A percentile compares a stretch with the other conserved stretches of the same genome.
Evolutionary conservation across 2,888 invertebrate genomes (phyloP).

Genomic region (Rotaria sp.): DNA sequence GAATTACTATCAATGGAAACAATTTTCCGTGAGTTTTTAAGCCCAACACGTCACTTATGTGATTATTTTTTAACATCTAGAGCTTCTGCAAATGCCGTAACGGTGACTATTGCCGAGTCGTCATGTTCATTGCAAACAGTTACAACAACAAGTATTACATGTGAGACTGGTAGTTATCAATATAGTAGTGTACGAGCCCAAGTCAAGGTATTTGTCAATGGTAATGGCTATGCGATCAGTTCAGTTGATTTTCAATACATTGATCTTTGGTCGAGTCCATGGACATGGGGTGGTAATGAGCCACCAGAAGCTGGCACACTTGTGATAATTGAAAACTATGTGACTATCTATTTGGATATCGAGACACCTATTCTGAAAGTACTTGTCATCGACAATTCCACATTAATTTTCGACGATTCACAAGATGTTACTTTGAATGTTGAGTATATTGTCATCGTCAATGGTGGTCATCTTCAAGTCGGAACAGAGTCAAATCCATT

Average conservation of each 20-base stretch:
- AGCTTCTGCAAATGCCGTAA: not conserved
- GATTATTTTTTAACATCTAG: not conserved
- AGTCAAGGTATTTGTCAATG: not conserved
- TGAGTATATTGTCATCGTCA: constrained; percentile 41
- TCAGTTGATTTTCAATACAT: constrained; percentile 47
- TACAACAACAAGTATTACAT: constrained; percentile 5
- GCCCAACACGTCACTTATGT: too few relatives aligned
- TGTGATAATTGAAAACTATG: constrained; percentile 48
- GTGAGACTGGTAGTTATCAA: constrained; percentile 27
- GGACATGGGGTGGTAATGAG: constrained; percentile 47
- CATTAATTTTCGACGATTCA: constrained; percentile 41
- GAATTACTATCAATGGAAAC: constrained; percentile 28
- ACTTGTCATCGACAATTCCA: constrained; percentile 49
- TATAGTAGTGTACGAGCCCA: not conserved
- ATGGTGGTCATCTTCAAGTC: constrained; percentile 40
- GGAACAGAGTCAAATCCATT: constrained; percentile 42
- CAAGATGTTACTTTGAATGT: constrained; percentile 40
- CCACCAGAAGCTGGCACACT: constrained; percentile 48
- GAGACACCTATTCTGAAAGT: constrained; percentile 48
- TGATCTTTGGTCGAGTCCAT: constrained; percentile 49
- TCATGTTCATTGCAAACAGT: not conserved
- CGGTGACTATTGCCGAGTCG: constrained; percentile 13
- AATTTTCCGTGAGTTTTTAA: constrained; percentile 32
- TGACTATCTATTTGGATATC: constrained; percentile 48
- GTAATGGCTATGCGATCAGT: not conserved